phyloP scores from a whole-genome alignment of 2,797 vertebrate species.

The Chrysocyon brachyurus region DNA sequence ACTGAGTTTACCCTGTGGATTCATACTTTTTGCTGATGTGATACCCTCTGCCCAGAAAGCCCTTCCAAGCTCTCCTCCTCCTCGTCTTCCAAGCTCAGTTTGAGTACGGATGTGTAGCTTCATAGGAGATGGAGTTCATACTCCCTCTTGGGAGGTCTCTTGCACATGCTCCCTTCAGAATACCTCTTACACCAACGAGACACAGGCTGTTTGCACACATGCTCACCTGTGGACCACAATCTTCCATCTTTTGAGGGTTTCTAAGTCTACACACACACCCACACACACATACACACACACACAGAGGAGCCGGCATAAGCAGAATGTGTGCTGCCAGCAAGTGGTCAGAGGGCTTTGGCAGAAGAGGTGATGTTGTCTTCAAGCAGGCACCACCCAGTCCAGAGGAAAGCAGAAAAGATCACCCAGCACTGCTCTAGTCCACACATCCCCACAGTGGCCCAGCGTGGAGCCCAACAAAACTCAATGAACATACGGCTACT shows the following conservation, averaged over 20 bases:
- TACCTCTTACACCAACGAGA: background rate
- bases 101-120: background rate
- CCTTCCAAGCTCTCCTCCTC: background rate
- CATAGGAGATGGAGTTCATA: background rate
- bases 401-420: background rate
- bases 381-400: background rate
- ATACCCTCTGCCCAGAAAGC: background rate
- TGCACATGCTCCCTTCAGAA: background rate
- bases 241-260: background rate
- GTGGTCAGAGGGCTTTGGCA: background rate
- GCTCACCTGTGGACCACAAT: background rate
- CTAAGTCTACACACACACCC: background rate
- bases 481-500: background rate
- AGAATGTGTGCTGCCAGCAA: background rate
- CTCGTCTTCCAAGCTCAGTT: background rate
- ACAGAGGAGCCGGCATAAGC: no score
- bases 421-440: accelerated
- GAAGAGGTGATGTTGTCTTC: background rate
- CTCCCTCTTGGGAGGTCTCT: background rate
- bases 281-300: no score
- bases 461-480: background rate
- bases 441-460: background rate
- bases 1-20: background rate
- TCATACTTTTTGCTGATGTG: background rate
- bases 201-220: background rate